Percentiles rank a stretch among this genome's conserved stretches.
Conservation (phyloP, 2,113 vertebrate genomes). For the Apteryx mantelli region DNA sequence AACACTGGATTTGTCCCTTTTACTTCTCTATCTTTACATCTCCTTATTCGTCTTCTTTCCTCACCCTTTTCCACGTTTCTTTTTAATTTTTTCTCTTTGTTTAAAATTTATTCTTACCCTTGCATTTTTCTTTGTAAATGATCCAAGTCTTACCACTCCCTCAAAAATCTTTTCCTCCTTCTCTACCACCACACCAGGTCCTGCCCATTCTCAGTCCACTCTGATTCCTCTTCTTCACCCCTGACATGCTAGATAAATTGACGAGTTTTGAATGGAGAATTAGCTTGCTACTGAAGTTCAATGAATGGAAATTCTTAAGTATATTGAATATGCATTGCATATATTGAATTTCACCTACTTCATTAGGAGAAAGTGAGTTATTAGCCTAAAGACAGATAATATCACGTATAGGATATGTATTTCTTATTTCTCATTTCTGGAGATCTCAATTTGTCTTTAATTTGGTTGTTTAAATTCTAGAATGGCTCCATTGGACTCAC, state of each 20-base stretch:
- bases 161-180: neutral
- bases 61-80: accelerated
- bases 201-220: neutral
- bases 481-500: neutral
- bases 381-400: neutral
- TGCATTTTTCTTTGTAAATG: neutral
- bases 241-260: neutral
- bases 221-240: neutral
- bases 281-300: neutral
- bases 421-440: neutral
- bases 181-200: accelerated
- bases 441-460: neutral
- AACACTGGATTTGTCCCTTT: neutral
- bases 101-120: neutral
- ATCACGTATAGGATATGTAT: neutral
- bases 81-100: neutral
- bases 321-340: neutral
- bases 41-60: neutral
- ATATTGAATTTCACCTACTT: neutral
- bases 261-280: neutral
- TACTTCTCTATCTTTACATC: neutral
- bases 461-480: neutral
- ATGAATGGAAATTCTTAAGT: neutral
- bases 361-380: neutral
- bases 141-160: neutral